Conservation (phyloP, 2,888 invertebrate genomes). For the Drosophila niveifrons region DNA sequence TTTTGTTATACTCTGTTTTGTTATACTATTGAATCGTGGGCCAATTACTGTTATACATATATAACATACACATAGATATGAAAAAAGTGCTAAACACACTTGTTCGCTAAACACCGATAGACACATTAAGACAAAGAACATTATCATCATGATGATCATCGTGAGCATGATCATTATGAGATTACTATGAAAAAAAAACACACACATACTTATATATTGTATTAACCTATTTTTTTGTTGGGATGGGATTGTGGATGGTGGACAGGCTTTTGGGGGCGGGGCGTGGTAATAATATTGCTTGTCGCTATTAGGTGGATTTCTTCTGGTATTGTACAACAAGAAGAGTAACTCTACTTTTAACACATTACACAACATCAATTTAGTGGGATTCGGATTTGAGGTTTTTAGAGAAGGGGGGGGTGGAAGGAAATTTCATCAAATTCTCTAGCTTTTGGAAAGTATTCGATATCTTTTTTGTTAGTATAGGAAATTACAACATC, state of each 20-base stretch:
- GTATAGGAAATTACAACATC: conserved; percentile 83
- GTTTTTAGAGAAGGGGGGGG: background rate
- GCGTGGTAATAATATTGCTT: conserved; percentile 21
- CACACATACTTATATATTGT: conserved; percentile 64
- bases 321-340: conserved; percentile 22
- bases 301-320: conserved; percentile 12
- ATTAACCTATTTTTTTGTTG: conserved; percentile 53
- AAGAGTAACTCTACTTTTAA: conserved; percentile 41
- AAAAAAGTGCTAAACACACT: conserved; percentile 11
- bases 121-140: conserved; percentile 29
- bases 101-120: conserved; percentile 31
- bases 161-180: conserved; percentile 23
- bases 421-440: conserved; percentile 25
- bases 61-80: conserved; percentile 47
- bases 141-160: conserved; percentile 16
- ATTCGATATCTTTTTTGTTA: conserved; percentile 25
- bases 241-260: background rate
- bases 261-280: background rate
- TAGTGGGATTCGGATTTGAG: conserved; percentile 28
- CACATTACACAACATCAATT: conserved; percentile 74
- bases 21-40: conserved; percentile 35
- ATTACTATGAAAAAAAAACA: conserved; percentile 60
- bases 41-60: conserved; percentile 49
- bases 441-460: conserved; percentile 47
- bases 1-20: conserved; percentile 47